A percentile compares a stretch with the other conserved stretches of the same genome.
These are phyloP conservation scores for Ceratina australensis DNA, from an alignment of 1,140 invertebrate species.

Conservation along the genomic window DNA sequence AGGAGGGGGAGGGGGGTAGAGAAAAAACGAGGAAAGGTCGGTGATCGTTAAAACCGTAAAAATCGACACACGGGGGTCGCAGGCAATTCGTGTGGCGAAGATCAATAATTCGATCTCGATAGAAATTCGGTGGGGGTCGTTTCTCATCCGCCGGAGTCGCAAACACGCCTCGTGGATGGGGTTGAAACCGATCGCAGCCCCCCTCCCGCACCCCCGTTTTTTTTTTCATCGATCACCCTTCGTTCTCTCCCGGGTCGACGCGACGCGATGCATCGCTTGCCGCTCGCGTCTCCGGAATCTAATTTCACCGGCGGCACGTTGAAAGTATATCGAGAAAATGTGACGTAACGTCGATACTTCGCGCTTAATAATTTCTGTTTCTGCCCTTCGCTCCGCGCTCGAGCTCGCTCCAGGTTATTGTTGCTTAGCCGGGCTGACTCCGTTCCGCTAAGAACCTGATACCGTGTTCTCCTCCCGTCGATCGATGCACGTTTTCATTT, in stretches of 20 bases:
- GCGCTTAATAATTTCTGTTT: constrained; percentile 56
- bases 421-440: background rate
- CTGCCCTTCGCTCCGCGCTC: background rate
- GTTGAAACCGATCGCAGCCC: constrained; percentile 75
- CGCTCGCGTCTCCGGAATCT: constrained; percentile 64
- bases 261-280: constrained; percentile 61
- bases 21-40: constrained; percentile 28
- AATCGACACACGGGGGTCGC: constrained; percentile 67
- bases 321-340: constrained; percentile 65
- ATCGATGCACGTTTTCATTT: background rate
- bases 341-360: constrained; percentile 62
- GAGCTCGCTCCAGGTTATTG: constrained; percentile 1
- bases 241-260: constrained; percentile 26
- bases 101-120: constrained; percentile 76
- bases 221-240: constrained; percentile 71
- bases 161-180: constrained; percentile 70
- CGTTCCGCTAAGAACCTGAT: too few species aligned
- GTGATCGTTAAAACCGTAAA: constrained; percentile 69
- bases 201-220: constrained; percentile 68
- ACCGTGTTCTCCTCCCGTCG: background rate
- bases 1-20: background rate
- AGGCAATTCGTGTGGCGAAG: constrained; percentile 62
- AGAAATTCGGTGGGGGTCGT: constrained; percentile 75
- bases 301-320: constrained; percentile 63
- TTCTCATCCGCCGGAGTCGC: constrained; percentile 74